Evolutionary conservation across 2,888 invertebrate species (phyloP), one percentile per base, ranked within the genome.

Genomic region (Geotrupes spiniger): DNA sequence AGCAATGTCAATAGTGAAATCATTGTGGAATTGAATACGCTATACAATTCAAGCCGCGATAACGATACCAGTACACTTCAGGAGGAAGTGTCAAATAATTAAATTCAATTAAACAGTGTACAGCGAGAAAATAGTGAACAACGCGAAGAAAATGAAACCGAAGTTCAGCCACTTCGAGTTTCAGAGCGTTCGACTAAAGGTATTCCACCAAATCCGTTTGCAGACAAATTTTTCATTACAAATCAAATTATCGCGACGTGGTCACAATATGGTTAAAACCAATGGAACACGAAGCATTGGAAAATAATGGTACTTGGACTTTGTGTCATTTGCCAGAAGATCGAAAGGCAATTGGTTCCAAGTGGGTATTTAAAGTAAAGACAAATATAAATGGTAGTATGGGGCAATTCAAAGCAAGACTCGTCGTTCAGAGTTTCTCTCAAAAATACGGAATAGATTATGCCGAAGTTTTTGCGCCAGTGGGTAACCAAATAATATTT

Each of bases 391-490:
- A 46, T 5, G 27, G 14, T 15, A 33, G 28, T 1, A 15, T 28
- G 16, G 60, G 55, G 26, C 38, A 43, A 15, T 37, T 42, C 4
- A 63, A 62, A 40, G 62, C 54, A 59, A 47, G 56, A 47, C 45
- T 60, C 5, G 64, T 65, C 12, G 62, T 51, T 9, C 52, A 51
- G 46, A 53, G 63, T 4, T 64, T 58, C 51, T 56, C 60, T 36
- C 63, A 66, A 50, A 36, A 46, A 49, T 39, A 49, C 52, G 45
- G 62, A 15, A 47, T 54, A 29, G 61, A 65, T 47, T 65, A 51
- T 31, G 63, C 26, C n/a, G 58, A 62, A 53, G 61, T 57, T 2
- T 65, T 64, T 44, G 58, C 56, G 53, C 62, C 63, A 16, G 65
- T 64, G 6, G 63, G 60, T 33, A 41, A 58, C 33, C 50, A 59